Base-by-base conservation (phyloP, 2,797 vertebrate genomes). In the Cynopterus sphinx region DNA sequence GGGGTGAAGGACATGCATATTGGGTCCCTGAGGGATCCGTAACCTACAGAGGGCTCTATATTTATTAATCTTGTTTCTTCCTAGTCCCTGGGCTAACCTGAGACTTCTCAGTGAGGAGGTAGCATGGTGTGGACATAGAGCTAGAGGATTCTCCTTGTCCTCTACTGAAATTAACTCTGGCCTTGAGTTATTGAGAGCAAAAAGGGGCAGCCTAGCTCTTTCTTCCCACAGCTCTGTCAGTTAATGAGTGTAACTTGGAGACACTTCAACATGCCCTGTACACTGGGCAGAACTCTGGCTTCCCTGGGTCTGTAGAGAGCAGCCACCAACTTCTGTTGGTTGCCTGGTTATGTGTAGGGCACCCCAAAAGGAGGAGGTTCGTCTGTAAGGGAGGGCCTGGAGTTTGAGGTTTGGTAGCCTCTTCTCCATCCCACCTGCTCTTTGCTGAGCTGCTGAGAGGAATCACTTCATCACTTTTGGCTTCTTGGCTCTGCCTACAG, bases 401-500 rank as follows among this genome's bases (percentile, higher is more conserved):
- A 51, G 65, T 7, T 19, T 82, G 84, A n/a, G 46, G 63, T 87
- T 10, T 16, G 0, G 28, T 17, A 10, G 2, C 51, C 65, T 78
- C 46, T n/a, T 73, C 49, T n/a, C 9, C 17, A 31, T 19, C 28
- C n/a, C 79, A 33, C 82, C 28, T 77, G 19, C 49, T 75, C 53
- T 89, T 26, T 79, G 86, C 87, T 51, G 53, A 95, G 53, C 86
- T 49, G 3, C 0, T 9, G 12, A 10, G 79, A 57, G n/a, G 10
- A 78, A 12, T 65, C 43, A 3, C 16, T 21, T 87, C 75, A 81
- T 3, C 22, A 67, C 65, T 33, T 46, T 43, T 57, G 95, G 67
- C 65, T 57, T 87, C 88, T 95, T 81, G 96, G 41, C 90, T 98
- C 96, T 94, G 90, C 94, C 95, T 93, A 79, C 98, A 99, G 99